Evolutionary conservation across 2,888 invertebrate species (phyloP).

Genomic region (Mesorhabditis spiculigera): DNA sequence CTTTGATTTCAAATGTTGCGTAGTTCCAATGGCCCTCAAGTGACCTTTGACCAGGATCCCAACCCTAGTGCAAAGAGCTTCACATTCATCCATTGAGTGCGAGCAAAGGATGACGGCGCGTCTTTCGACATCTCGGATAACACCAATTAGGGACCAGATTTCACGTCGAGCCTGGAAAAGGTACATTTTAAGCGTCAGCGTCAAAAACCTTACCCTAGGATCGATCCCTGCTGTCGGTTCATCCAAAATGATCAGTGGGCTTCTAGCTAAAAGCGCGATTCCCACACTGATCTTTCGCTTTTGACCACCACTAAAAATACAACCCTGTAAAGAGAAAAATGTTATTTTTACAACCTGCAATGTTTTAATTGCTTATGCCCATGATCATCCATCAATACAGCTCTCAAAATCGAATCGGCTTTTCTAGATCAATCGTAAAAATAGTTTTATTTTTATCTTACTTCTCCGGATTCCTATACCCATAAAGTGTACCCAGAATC

Average conservation of each 20-base stretch:
- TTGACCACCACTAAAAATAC: slow-evolving; percentile 70
- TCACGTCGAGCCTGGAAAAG: slow-evolving; percentile 65
- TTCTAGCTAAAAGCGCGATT: slow-evolving; percentile 73
- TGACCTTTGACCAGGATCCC: slow-evolving; percentile 53
- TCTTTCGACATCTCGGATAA: slow-evolving; percentile 25
- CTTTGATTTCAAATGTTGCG: slow-evolving; percentile 51
- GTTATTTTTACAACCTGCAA: slow-evolving; percentile 12
- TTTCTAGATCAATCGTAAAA: not conserved
- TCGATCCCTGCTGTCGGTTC: slow-evolving; percentile 62
- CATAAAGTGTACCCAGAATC: slow-evolving; percentile 24
- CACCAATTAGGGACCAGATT: slow-evolving; percentile 61
- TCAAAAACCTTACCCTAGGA: slow-evolving; percentile 60
- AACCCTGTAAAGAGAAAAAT: not conserved
- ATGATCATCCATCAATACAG: slow-evolving; percentile 33
- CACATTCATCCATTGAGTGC: not conserved
- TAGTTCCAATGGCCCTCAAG: slow-evolving; percentile 49
- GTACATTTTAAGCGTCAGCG: not conserved
- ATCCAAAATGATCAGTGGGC: slow-evolving; percentile 70
- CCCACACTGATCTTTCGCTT: slow-evolving; percentile 77
- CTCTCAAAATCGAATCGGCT: slow-evolving; percentile 25
- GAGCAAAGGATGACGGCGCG: not conserved
- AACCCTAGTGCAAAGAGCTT: slow-evolving; percentile 50
- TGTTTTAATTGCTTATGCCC: slow-evolving; percentile 31
- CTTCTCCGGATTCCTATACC: slow-evolving; percentile 15
- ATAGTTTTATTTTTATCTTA: too few species aligned